Evolutionary conservation across 2,888 invertebrate species (phyloP), one percentile per base, ranked within the genome.

Genomic region (Lycaena phlaeas): DNA sequence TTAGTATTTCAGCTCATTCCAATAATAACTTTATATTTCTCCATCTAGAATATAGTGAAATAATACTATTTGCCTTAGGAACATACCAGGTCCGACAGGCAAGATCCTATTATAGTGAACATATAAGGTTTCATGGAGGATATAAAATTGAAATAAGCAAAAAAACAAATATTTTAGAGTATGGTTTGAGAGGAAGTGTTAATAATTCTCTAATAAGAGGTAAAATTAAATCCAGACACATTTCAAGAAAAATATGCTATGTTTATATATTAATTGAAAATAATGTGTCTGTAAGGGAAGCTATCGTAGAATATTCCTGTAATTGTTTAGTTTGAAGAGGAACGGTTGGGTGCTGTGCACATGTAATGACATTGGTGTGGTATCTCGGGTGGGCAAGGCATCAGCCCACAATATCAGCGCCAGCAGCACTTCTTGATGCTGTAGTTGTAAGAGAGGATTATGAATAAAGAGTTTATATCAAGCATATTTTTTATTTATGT

Each of bases 1-100:
- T 12, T 36, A 41, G 22, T 38, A 28, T 38, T 27, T 25, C 38
- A 28, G 38, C 38, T 38, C 28, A 29, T 14, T 29, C 29, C 14
- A 29, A 29, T 14, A 29, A 29, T 9, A 29, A 29, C 14, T 14
- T 29, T 28, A 38, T 28, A 27, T 38, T 41, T 15, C 36, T 36
- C 34, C 34, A 9, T 27, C 36, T 41, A 27, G 41, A 41, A 36
- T 41, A 41, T 36, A 14, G 28, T 27, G 30, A 40, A 30, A 10
- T 41, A 27, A 36, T 36, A 27, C 27, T 41, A 18, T 22, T 46
- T 30, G 43, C 50, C 15, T 36, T 44, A 22, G 45, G 48, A 14
- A 46, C 50, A 3, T 47, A 48, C 22, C 45, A 48, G 36, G 41
- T 48, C 12, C 38, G 39, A 6, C 48, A 44, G 37, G 44, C 45